Base-by-base conservation (phyloP, 2,888 invertebrate species). In the Megaustenia siamemsis region DNA sequence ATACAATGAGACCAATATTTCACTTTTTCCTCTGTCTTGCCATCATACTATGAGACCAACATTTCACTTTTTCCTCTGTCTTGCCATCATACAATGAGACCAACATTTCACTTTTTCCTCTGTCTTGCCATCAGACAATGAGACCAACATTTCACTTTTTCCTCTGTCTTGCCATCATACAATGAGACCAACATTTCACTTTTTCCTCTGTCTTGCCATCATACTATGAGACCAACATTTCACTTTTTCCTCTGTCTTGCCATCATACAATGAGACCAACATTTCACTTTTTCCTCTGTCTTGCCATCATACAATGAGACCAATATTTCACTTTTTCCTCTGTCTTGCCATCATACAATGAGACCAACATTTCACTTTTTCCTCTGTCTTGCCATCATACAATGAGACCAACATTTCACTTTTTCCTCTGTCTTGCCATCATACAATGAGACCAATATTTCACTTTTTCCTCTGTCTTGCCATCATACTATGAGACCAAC, bases 141-240 rank as follows among this genome's bases (percentile, higher is more conserved):
- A 21, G 24, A 56, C 56, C 24, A 18, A 56, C 56, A 21, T 56
- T 15, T 35, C 21, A 66, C n/a, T n/a, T n/a, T n/a, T n/a, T 66
- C 12, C 35, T 38, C 69, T 49, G 10, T 43, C 21, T 28, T 80
- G 40, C 73, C 92, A 94, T 93, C 94, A 94, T 91, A n/a, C n/a
- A n/a, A n/a, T n/a, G 24, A 21, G 5, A 12, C 24, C 4, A 12
- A 24, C 18, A 15, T 4, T 18, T 56, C n/a, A 56, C n/a, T 15
- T 56, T 56, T 21, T 56, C 24, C 24, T 18, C 56, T 56, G 56
- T 56, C n/a, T 15, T 15, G 18, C 24, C n/a, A 56, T 12, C 56
- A 12, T 56, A 4, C 24, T 56, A 24, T 56, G 18, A 12, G 18
- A 56, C 24, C 24, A 56, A 56, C 4, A 21, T 56, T 56, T 5